Conservation (phyloP, 30 jellyfish, hydroid and myxozoan genomes). For the Hydractinia echinata region DNA sequence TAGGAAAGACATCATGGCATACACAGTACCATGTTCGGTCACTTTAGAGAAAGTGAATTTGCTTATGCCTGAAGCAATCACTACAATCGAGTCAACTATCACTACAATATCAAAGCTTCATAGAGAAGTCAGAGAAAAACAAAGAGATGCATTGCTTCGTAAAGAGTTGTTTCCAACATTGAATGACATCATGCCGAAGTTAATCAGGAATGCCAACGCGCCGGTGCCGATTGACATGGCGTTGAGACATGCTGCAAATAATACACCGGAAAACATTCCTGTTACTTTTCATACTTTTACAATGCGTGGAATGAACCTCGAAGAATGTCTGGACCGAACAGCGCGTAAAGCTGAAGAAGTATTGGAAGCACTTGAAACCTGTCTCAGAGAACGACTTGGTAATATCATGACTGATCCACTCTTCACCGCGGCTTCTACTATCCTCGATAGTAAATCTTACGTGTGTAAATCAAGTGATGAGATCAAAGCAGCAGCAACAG, state of each 20-base stretch:
- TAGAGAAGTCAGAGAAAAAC: neutral
- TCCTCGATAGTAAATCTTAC: too few species aligned
- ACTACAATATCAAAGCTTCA: neutral
- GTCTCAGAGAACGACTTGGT: too few species aligned
- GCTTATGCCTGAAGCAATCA: constrained; percentile 4
- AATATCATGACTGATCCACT: too few species aligned
- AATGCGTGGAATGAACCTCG: neutral
- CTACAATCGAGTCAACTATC: neutral
- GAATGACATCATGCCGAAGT: neutral
- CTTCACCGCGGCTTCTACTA: too few species aligned
- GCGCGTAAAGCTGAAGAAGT: too few species aligned
- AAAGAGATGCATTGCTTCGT: neutral
- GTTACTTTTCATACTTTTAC: neutral
- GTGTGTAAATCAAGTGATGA: too few species aligned
- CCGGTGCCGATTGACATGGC: neutral
- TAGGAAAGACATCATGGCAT: neutral
- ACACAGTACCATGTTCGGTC: neutral
- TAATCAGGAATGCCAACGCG: neutral
- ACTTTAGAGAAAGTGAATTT: neutral
- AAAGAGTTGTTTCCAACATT: neutral
- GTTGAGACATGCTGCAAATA: neutral
- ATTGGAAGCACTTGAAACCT: too few species aligned
- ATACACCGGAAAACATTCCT: neutral
- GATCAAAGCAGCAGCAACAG: too few species aligned
- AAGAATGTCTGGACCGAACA: too few species aligned